phyloP scores from a whole-genome alignment of 2,113 vertebrate genomes.

The Nettapus auritus region DNA sequence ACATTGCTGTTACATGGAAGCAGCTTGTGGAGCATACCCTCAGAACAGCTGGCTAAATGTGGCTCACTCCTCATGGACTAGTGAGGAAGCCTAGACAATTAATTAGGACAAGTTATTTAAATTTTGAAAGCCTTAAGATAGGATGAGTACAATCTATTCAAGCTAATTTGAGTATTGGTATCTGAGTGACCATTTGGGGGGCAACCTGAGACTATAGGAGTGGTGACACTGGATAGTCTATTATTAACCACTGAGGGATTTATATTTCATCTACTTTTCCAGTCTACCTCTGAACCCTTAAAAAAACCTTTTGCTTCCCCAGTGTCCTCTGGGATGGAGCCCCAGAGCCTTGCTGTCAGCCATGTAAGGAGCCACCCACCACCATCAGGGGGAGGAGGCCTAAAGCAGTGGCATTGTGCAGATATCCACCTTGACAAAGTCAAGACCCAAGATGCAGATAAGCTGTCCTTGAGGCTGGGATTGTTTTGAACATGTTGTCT shows the following conservation, averaged over 20 bases:
- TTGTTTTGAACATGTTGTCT: not conserved
- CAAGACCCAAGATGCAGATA: not conserved
- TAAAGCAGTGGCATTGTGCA: not conserved
- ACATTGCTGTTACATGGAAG: not conserved
- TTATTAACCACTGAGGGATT: not conserved
- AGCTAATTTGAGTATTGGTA: not conserved
- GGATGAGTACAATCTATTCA: not conserved
- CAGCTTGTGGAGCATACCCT: not conserved
- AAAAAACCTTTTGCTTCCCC: not conserved
- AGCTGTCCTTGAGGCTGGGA: not conserved
- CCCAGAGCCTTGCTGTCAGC: not conserved
- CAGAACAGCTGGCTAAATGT: not conserved
- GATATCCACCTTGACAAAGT: not conserved
- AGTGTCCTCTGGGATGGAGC: rapidly evolving
- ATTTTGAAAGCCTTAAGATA: not conserved
- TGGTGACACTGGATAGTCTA: not conserved
- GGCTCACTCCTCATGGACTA: not conserved
- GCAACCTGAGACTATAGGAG: not conserved
- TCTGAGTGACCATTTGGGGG: not conserved
- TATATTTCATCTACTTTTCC: not conserved
- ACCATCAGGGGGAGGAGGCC: not conserved
- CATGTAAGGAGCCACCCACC: not conserved
- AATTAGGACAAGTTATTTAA: not conserved
- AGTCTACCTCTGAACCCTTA: not conserved
- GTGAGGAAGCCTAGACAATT: not conserved